Percentiles rank a stretch among this genome's conserved stretches.
These are phyloP conservation scores for Plebejus melissa DNA, from an alignment of 2,888 invertebrate genomes.

Conservation along the genomic window DNA sequence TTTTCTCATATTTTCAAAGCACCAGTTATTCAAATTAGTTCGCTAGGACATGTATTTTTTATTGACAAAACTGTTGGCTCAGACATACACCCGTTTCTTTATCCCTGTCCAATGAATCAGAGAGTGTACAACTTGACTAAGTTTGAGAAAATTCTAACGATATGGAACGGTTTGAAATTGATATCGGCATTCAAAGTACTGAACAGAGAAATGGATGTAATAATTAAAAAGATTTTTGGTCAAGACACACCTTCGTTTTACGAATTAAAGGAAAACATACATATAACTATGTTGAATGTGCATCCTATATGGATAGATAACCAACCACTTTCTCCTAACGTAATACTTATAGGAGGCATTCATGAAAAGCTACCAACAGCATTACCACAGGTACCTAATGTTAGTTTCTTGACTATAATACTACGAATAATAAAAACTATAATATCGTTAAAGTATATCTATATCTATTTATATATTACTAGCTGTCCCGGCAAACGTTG, in stretches of 20 bases:
- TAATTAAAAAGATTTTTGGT: conserved; percentile 10
- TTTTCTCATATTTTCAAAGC: conserved; percentile 48
- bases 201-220: neutral
- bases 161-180: conserved; percentile 12
- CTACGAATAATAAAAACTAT: too few species aligned
- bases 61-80: conserved; percentile 41
- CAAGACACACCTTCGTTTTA: neutral
- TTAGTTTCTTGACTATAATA: too few species aligned
- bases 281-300: conserved; percentile 52
- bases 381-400: conserved; percentile 45
- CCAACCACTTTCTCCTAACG: conserved; percentile 53
- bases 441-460: neutral
- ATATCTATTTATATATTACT: too few species aligned
- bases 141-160: conserved; percentile 43
- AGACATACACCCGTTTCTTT: conserved; percentile 39
- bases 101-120: conserved; percentile 36
- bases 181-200: neutral
- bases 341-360: conserved; percentile 57
- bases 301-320: conserved; percentile 50
- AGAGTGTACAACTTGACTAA: conserved; percentile 40
- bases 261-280: conserved; percentile 40
- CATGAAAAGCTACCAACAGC: conserved; percentile 51
- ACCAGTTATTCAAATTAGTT: conserved; percentile 51
- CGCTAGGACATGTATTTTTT: conserved; percentile 41
- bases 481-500: too few species aligned